Evolutionary conservation across 2,888 invertebrate genomes (phyloP), one percentile per base, ranked within the genome.

Genomic region (Yponomeuta malinellus): DNA sequence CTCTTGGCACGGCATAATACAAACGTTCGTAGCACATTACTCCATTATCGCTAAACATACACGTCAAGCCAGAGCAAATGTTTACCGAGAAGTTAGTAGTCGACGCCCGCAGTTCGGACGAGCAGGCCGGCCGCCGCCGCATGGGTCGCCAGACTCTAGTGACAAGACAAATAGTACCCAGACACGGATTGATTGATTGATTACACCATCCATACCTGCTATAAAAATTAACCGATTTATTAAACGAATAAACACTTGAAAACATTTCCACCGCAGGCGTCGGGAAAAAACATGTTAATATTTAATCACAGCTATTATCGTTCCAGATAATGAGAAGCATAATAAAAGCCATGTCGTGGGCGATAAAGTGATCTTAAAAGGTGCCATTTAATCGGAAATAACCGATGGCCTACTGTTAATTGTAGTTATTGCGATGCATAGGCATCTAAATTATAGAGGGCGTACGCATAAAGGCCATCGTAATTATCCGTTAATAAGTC

Each of bases 21-120:
- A 86, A 87, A 88, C 85, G 85, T 84, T 84, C 75, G 81, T 84
- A 83, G 82, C 82, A 81, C 81, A 82, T 83, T 84, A 85, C 79
- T 81, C 82, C 80, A 85, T 84, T 87, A 87, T 85, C 83, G 83
- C 81, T 81, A 78, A 83, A 81, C 82, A 83, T 63, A 73, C 81
- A 83, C 85, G 85, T 84, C 83, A 83, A 75, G 77, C 76, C 75
- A 78, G 72, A 78, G 79, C 76, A 83, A 86, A 88, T 86, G 80
- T 88, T 88, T 85, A 80, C 81, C 72, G 72, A 83, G 77, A 80
- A 86, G 81, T 82, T 82, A 80, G 80, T 79, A 78, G 77, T 76
- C 73, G 73, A 71, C 72, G 76, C 78, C 76, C 75, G 77, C 76
- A 73, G 69, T 37, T 23, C 69, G 8, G 37, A 33, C 12, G 52